phyloP scores from a whole-genome alignment of 2,888 invertebrate species.

The Branchipolynoe longqiensis region DNA sequence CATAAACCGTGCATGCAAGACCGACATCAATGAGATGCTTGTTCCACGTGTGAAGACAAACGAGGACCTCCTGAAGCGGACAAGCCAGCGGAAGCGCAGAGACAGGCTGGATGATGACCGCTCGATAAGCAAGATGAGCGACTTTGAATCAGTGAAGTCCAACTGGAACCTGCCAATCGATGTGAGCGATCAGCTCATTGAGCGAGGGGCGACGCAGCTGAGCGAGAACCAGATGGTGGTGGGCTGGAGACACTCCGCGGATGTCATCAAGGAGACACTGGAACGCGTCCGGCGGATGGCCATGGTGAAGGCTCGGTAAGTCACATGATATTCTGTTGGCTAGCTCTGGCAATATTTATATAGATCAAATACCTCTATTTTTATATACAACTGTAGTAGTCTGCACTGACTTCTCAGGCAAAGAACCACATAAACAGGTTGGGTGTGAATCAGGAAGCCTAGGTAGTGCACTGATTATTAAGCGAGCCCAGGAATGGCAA shows the following conservation, averaged over 20 bases:
- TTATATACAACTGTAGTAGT: too few species aligned
- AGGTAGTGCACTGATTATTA: too few species aligned
- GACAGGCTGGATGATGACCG: slow-evolving; percentile 14
- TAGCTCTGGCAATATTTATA: too few species aligned
- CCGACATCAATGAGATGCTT: slow-evolving; percentile 35
- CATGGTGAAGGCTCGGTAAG: slow-evolving; percentile 70
- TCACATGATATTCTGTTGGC: too few species aligned
- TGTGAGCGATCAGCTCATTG: slow-evolving; percentile 78
- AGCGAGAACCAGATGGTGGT: slow-evolving; percentile 79
- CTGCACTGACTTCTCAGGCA: too few species aligned
- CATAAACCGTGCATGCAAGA: slow-evolving; percentile 52
- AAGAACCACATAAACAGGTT: too few species aligned
- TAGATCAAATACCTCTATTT: too few species aligned
- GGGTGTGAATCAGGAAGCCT: too few species aligned
- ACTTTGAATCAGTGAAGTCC: slow-evolving; percentile 78
- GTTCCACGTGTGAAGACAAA: slow-evolving; percentile 12
- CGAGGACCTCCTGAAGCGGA: slow-evolving; percentile 37
- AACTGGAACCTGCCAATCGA: slow-evolving; percentile 77
- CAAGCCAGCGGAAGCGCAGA: not conserved
- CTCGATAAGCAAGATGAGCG: slow-evolving; percentile 64
- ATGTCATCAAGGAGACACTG: slow-evolving; percentile 66
- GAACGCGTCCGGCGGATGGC: slow-evolving; percentile 77
- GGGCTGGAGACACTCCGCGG: slow-evolving; percentile 65
- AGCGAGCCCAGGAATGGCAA: too few species aligned
- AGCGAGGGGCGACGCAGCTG: slow-evolving; percentile 79